Conservation (phyloP, 1,140 invertebrate species). For the Geopemphigus sp. region DNA sequence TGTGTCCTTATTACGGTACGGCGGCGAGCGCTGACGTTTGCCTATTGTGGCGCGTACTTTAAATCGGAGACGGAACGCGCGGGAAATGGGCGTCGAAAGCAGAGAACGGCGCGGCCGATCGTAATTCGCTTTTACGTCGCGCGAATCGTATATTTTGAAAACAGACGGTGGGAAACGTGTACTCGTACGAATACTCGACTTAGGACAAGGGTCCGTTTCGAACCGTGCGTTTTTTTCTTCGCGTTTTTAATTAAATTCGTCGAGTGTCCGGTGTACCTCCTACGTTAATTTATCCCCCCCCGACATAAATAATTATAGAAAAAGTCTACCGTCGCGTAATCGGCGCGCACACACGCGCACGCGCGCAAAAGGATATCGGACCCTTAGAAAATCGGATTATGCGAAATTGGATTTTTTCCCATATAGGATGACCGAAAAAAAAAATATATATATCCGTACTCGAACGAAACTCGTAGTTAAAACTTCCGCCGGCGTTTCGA, state of each 20-base stretch:
- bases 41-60: too few relatives aligned
- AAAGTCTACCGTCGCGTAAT: background rate
- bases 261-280: background rate
- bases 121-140: too few relatives aligned
- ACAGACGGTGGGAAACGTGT: too few relatives aligned
- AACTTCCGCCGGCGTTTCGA: background rate
- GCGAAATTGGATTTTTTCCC: background rate
- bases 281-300: background rate
- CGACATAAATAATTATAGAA: background rate
- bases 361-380: background rate
- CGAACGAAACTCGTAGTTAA: constrained; percentile 8
- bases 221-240: background rate
- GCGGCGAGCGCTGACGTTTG: too few relatives aligned
- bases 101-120: too few relatives aligned
- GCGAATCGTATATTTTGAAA: too few relatives aligned
- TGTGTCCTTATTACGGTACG: too few relatives aligned
- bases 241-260: background rate
- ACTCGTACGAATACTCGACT: background rate
- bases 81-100: too few relatives aligned
- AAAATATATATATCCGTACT: too few relatives aligned
- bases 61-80: too few relatives aligned
- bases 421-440: background rate
- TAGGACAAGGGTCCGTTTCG: background rate
- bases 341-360: background rate
- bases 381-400: background rate